Base-by-base conservation (phyloP, 2,797 vertebrate species). In the Crocidura indochinensis region DNA sequence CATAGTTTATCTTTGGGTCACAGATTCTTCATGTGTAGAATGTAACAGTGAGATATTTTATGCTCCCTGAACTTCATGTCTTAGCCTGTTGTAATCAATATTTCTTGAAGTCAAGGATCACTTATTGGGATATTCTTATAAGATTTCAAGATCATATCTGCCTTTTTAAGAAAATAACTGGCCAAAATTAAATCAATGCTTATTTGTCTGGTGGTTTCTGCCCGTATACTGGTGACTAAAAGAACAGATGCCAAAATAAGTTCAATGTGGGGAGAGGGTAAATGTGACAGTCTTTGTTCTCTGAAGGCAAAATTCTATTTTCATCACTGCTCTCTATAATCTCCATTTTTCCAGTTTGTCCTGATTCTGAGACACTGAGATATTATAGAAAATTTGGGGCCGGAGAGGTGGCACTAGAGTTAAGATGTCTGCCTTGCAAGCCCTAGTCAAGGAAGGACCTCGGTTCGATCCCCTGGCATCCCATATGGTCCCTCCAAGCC, bases 1-100 rank as follows among this genome's bases (percentile, higher is more conserved):
- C 12, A 64, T 0, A 8, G 2, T 46, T 2, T 81, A 29, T 91
- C 29, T 77, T 26, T 64, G 9, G 26, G 3, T 78, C 31, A 87
- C 31, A 73, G 17, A 82, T 46, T 68, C 20, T 72, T 87, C 26
- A 90, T 6, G 47, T 26, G 15, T 38, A 76, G 85, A 94, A 64
- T 64, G 22, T 81, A 77, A n/a, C n/a, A n/a, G n/a, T n/a, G n/a
- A n/a, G 12, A 20, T 69, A 49, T 15, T 78, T 67, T 80, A 44
- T 44, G 9, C 9, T 76, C 44, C 38, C 60, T 77, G 56, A 46
- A 77, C 72, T 44, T 81, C n/a, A 27, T 67, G 26, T 78, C n/a
- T 71, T 91, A 73, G 10, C 2, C n/a, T 56, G 20, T 87, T 75
- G 2, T 68, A 26, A 78, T 76, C 56, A 73, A 11, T 78, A 67